Percentiles rank a stretch among this genome's conserved stretches.
Conservation (phyloP, 1,140 invertebrate species). For the Odontomachus brunneus region DNA sequence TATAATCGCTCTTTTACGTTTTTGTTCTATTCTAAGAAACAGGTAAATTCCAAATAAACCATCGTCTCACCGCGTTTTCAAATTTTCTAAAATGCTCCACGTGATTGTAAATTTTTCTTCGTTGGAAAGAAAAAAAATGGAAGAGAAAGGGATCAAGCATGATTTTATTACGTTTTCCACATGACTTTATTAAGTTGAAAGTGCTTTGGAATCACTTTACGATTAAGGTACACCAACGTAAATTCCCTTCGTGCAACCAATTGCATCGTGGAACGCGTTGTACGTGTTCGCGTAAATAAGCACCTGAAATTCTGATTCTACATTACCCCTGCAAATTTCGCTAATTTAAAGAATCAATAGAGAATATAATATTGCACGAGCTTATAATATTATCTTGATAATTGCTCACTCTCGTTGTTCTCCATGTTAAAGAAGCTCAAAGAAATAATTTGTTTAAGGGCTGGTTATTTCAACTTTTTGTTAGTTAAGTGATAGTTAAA, state of each 20-base stretch:
- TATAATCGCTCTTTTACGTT: slow-evolving; percentile 35
- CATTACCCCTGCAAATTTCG: too few species aligned
- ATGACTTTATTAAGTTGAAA: too few species aligned
- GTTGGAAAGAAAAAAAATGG: not conserved
- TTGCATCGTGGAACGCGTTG: not conserved
- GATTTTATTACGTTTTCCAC: slow-evolving; percentile 6
- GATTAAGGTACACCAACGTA: slow-evolving; percentile 7
- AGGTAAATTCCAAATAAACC: slow-evolving; percentile 8
- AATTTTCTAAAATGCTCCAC: not conserved
- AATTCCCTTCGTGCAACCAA: slow-evolving; percentile 1
- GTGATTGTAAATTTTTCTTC: slow-evolving; percentile 4
- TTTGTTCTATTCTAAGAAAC: not conserved
- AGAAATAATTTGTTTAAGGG: too few species aligned
- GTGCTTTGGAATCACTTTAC: not conserved
- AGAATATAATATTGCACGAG: too few species aligned
- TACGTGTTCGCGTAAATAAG: not conserved
- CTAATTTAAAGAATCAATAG: too few species aligned
- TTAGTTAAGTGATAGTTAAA: too few species aligned
- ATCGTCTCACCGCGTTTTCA: not conserved
- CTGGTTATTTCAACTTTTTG: too few species aligned
- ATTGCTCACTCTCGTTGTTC: too few species aligned
- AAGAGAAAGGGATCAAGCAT: not conserved
- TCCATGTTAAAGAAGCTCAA: too few species aligned
- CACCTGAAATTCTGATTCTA: too few species aligned
- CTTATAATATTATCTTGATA: too few species aligned